A percentile compares a stretch with the other conserved stretches of the same genome.
Evolutionary conservation across 2,113 vertebrate genomes (phyloP).

Genomic region (Rhinopomastus cyanomelas): DNA sequence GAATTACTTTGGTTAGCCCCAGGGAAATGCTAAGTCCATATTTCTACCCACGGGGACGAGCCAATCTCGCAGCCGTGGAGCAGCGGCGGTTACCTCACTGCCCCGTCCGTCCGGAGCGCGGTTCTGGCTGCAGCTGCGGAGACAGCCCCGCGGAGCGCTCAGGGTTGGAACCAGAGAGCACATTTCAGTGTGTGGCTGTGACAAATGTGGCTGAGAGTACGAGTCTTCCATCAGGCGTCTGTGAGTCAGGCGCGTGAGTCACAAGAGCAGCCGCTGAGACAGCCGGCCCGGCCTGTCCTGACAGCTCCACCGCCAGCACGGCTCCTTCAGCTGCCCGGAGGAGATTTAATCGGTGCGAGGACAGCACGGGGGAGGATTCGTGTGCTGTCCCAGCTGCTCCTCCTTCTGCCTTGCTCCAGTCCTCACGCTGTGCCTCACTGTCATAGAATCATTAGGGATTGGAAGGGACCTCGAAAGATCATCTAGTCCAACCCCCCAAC

Average conservation of each 20-base stretch:
- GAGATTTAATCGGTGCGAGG: accelerated
- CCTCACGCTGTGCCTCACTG: too few species aligned
- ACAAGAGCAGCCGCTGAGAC: not conserved
- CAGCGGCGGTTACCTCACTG: not conserved
- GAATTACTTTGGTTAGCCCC: not conserved
- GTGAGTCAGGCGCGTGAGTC: slow-evolving; percentile 40
- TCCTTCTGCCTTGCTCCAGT: not conserved
- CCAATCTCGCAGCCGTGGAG: not conserved
- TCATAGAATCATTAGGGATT: too few species aligned
- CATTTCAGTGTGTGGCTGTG: not conserved
- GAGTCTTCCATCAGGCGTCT: not conserved
- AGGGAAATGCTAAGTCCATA: not conserved
- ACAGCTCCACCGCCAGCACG: not conserved
- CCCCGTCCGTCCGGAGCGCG: not conserved
- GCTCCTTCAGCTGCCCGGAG: accelerated
- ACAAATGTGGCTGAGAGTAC: not conserved
- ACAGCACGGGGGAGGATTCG: accelerated
- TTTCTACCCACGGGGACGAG: not conserved
- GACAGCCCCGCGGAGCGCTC: not conserved
- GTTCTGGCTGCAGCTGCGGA: not conserved
- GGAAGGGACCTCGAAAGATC: too few species aligned
- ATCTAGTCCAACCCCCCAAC: too few species aligned
- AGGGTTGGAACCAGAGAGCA: not conserved
- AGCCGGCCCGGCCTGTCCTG: not conserved
- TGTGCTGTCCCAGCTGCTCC: not conserved